Base-by-base conservation (phyloP, 2,797 vertebrate genomes). In the Odontamblyopus rebecca region DNA sequence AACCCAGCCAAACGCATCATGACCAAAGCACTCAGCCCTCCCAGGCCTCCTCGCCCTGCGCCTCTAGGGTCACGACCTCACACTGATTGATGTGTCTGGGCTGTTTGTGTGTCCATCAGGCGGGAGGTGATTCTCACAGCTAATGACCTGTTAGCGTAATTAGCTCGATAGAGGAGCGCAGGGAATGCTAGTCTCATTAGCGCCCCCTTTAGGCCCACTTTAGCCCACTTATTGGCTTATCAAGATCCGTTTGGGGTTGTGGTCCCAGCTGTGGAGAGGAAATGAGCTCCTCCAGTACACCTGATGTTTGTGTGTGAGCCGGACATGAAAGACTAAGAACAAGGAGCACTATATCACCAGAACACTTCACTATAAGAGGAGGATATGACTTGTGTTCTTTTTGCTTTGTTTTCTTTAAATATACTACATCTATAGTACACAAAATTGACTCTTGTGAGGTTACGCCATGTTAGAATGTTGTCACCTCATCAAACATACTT, bases 221-320 rank as follows among this genome's bases (percentile, higher is more conserved):
- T 26, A 41, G 35, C n/a, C 38, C 44, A 26, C 26, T 50, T 66
- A 66, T n/a, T 44, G 23, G 44, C 8, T 16, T 44, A 51, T 66
- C 44, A n/a, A 48, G 38, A 35, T 51, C 26, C 0, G 41, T 9
- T 48, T 51, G 13, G 23, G 44, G 44, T 15, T 48, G 6, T 19
- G 64, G 44, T 50, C 64, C 6, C 64, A 66, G 64, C 64, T 66
- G 64, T 50, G 64, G 26, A 29, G 13, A 66, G 44, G 64, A 66
- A 66, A 66, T 66, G 64, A 66, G 44, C 44, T 66, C 15, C 15
- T 8, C 15, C 15, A 5, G 15, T 48, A 44, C 62, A 66, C 23
- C 44, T 66, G 64, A 66, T 19, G 16, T 66, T 27, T 65, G 23
- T 26, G 41, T 11, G 41, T 44, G 6, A 38, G 41, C 7, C 11